Percentiles rank a stretch among this genome's conserved stretches.
phyloP scores from a whole-genome alignment of 2,113 vertebrate genomes.

The Mustela lutreola region DNA sequence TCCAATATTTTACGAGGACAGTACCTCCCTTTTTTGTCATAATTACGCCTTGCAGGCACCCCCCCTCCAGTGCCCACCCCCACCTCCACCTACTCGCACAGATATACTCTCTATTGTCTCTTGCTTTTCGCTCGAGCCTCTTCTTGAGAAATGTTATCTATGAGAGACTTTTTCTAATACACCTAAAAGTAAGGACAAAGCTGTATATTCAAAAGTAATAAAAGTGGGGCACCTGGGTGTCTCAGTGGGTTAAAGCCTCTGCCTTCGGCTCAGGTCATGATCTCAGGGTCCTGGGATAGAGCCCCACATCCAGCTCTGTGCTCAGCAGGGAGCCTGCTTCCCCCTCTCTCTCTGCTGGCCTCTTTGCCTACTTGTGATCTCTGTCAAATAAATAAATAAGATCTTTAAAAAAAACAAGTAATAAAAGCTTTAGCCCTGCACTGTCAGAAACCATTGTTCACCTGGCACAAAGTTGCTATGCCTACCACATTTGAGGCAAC shows the following conservation, averaged over 20 bases:
- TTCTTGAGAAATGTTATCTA: background rate
- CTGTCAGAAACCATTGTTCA: background rate
- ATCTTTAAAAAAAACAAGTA: background rate
- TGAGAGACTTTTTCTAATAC: background rate
- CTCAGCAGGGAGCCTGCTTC: too few species aligned
- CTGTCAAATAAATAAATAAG: too few species aligned
- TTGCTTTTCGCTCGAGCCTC: background rate
- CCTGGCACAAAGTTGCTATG: background rate
- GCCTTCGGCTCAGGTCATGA: too few species aligned
- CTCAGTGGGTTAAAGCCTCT: too few species aligned
- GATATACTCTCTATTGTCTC: background rate
- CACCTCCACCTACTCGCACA: background rate
- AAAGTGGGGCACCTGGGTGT: background rate
- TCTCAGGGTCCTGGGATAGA: too few species aligned
- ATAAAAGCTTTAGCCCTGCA: background rate
- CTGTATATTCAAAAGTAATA: background rate
- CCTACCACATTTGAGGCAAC: background rate
- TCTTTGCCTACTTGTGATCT: too few species aligned
- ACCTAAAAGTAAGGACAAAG: background rate
- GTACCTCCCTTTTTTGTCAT: background rate
- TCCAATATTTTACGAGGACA: background rate
- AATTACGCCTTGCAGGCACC: background rate
- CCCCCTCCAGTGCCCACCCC: background rate
- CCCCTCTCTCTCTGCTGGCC: too few species aligned
- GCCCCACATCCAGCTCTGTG: too few species aligned